phyloP scores from a whole-genome alignment of 1,140 invertebrate genomes.

The Drosophila kanapiae region DNA sequence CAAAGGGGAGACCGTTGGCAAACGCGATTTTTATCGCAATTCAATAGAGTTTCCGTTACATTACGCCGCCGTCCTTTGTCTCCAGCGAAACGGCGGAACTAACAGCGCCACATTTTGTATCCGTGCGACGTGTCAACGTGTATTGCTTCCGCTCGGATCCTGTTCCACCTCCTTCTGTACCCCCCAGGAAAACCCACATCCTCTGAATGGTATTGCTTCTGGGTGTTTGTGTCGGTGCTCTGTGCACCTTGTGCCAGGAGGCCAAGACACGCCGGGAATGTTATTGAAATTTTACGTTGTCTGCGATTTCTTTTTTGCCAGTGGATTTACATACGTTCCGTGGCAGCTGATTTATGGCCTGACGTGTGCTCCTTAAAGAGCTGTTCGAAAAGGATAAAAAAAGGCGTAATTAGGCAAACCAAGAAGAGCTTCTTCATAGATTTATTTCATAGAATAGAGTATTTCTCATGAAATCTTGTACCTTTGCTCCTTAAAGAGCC shows the following conservation, averaged over 20 bases:
- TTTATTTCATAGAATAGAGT: neutral
- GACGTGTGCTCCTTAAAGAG: slow-evolving; percentile 22
- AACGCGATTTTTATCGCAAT: slow-evolving; percentile 83
- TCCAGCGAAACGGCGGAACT: slow-evolving; percentile 66
- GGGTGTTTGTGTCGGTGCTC: slow-evolving; percentile 39
- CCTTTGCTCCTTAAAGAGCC: slow-evolving; percentile 21
- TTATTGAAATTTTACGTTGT: slow-evolving; percentile 82
- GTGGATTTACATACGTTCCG: slow-evolving; percentile 68
- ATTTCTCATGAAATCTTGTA: no score
- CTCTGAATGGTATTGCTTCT: slow-evolving; percentile 27
- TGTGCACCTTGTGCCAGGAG: slow-evolving; percentile 53
- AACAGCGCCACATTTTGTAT: slow-evolving; percentile 81
- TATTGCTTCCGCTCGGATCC: slow-evolving; percentile 74
- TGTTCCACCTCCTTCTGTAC: slow-evolving; percentile 31
- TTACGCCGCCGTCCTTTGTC: slow-evolving; percentile 73
- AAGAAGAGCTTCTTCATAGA: slow-evolving; percentile 8
- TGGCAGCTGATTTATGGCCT: slow-evolving; percentile 67
- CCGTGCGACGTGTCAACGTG: slow-evolving; percentile 80
- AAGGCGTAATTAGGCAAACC: slow-evolving; percentile 52
- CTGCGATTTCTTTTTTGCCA: slow-evolving; percentile 58
- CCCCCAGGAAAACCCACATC: slow-evolving; percentile 13
- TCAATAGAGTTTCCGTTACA: slow-evolving; percentile 83
- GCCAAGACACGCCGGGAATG: slow-evolving; percentile 37
- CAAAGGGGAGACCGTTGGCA: slow-evolving; percentile 54
- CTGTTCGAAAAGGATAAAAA: slow-evolving; percentile 13